Base-by-base conservation (phyloP, 2,797 vertebrate species). In the Erpetoichthys calabaricus region DNA sequence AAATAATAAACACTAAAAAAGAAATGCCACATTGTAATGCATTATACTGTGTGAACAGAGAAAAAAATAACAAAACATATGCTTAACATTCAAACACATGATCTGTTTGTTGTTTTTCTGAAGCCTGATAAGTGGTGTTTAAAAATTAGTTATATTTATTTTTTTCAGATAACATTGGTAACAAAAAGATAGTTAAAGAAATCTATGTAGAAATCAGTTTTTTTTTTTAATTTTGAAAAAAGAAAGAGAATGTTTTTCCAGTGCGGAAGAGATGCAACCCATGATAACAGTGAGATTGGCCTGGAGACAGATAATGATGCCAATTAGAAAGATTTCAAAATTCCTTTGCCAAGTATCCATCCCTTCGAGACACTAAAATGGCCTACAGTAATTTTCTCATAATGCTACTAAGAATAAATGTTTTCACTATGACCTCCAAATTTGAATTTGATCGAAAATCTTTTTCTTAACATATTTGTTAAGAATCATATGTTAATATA, bases 271-370 rank as follows among this genome's bases (percentile, higher is more conserved):
- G 41, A 44, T 57, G 46, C 56, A 57, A 50, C 10, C 45, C 56
- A 51, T 51, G 51, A 57, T 57, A 8, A 49, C 46, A 41, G 4
- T 42, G 46, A 57, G 56, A 57, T 51, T 57, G 44, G 46, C 46
- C 44, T 25, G 6, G 46, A 49, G 56, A 42, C 47, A n/a, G 7
- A 44, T 51, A 57, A 57, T 57, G 47, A 57, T 5, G 42, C 56
- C 47, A 44, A 25, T 25, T 25, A 25, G 25, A 25, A 25, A 25
- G 25, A 25, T 57, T 58, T 52, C 45, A 10, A 58, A 51, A 53
- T 52, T 58, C 42, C 42, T 53, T 58, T 51, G 44, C 51, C 57
- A 58, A 58, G 45, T 10, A 7, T 45, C 50, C 50, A 44, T 58
- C 43, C 44, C 49, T 5, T 44, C 53, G 50, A 44, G 50, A 43